Evolutionary conservation across 1,140 invertebrate species (phyloP).

Genomic region (Drosophila trapezifrons): DNA sequence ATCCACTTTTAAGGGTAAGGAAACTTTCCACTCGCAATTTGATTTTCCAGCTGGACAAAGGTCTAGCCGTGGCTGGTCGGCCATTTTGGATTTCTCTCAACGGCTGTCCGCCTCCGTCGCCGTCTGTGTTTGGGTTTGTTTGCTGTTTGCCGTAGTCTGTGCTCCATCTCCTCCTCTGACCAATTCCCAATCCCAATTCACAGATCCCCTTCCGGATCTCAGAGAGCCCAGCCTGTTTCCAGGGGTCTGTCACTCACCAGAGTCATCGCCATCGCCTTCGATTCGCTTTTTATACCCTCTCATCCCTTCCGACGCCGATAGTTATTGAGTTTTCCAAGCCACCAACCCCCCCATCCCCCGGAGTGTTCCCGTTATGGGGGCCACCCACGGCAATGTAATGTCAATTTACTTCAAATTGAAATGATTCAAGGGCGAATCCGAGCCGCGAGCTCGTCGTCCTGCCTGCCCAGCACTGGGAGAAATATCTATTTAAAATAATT

Average conservation of each 20-base stretch:
- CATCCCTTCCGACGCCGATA: conserved; percentile 55
- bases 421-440: conserved; percentile 73
- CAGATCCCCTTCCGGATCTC: conserved; percentile 12
- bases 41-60: conserved; percentile 42
- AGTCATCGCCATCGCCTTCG: conserved; percentile 63
- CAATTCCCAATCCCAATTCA: conserved; percentile 23
- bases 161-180: conserved; percentile 19
- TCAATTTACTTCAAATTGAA: conserved; percentile 78
- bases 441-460: conserved; percentile 19
- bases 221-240: conserved; percentile 34
- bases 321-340: conserved; percentile 70
- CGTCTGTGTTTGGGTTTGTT: conserved; percentile 34
- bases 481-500: not conserved
- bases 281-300: conserved; percentile 48
- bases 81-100: conserved; percentile 72
- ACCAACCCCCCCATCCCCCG: not conserved
- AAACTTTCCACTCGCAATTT: conserved; percentile 30
- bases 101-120: conserved; percentile 2
- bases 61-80: conserved; percentile 47
- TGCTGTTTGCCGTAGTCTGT: conserved; percentile 27
- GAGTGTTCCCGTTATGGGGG: conserved; percentile 23
- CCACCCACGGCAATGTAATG: conserved; percentile 71
- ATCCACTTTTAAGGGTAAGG: not conserved
- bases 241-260: conserved; percentile 65
- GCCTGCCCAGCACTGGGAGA: conserved; percentile 22